Evolutionary conservation across 2,113 vertebrate species (phyloP), one percentile per base, ranked within the genome.

Genomic region (Formicarius rufipectus): DNA sequence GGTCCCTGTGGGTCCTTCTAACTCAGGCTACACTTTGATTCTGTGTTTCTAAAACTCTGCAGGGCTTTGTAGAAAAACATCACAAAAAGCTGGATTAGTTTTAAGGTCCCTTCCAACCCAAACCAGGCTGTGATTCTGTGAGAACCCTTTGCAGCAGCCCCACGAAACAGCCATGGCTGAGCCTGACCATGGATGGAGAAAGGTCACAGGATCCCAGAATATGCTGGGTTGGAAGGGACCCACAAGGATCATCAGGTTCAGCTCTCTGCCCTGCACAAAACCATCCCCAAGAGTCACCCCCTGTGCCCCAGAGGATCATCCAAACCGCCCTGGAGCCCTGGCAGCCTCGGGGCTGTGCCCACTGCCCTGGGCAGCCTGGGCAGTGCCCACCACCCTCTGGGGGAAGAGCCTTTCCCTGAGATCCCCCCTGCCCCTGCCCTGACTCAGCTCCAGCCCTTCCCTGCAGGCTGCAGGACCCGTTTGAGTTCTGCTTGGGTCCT

Each of bases 121-220:
- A 82, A 17, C 12, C 52, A 60, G 33, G 27, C 33, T 20, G 47
- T 12, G 62, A 31, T 45, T 14, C 39, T 24, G 6, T 31, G 30
- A 47, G 31, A 56, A 23, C 2, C 27, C 30, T n/a, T 14, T 2
- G 3, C 45, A 47, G n/a, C 55, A 85, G 50, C 59, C 4, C 35
- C 28, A 7, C 0, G 1, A 17, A 56, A 9, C 5, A 24, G 7
- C 27, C 1, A 4, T 4, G 72, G 23, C 31, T 59, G 83, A 62
- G 37, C 37, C 50, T 75, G 87, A 22, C 20, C 67, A 12, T 0
- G 0, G 42, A 7, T n/a, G 66, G 39, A 85, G 35, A n/a, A 44
- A 72, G 27, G 37, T 40, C 60, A 40, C 37, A 62, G n/a, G 16
- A 59, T 25, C 15, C 58, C 23, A 62, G 35, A 28, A 37, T 20